A percentile compares a stretch with the other conserved stretches of the same genome.
These are phyloP conservation scores for Notothenia coriiceps DNA, from an alignment of 2,113 vertebrate genomes.

Conservation along the genomic window DNA sequence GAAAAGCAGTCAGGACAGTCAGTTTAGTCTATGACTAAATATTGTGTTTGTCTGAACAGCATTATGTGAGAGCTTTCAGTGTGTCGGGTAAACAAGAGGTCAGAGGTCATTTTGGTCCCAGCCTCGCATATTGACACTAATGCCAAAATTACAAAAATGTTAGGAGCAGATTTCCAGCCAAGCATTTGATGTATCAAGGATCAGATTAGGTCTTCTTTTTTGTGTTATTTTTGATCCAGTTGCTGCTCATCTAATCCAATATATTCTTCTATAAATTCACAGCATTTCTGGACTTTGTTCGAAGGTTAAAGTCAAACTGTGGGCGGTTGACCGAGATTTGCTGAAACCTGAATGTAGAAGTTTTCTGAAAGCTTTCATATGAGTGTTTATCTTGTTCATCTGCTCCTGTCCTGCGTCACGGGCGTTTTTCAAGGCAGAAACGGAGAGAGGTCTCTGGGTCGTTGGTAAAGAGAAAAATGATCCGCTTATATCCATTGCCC, in stretches of 20 bases:
- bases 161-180: conserved; percentile 1
- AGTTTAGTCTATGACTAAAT: no score
- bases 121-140: conserved; percentile 4
- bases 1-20: no score
- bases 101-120: no score
- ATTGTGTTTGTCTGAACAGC: background rate
- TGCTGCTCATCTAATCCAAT: background rate
- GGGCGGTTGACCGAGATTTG: background rate
- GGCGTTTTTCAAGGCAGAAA: conserved; percentile 27
- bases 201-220: no score
- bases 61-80: background rate
- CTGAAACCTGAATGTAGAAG: background rate
- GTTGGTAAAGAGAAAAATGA: conserved; percentile 61
- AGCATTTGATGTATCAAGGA: background rate
- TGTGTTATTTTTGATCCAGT: no score
- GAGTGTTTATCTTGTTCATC: conserved; percentile 37
- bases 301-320: background rate
- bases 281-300: background rate
- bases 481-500: conserved; percentile 53
- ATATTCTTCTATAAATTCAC: background rate
- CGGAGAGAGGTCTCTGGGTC: conserved; percentile 50
- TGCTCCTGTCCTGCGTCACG: background rate
- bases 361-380: background rate
- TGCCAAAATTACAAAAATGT: background rate
- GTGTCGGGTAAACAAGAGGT: conserved; percentile 5